Base-by-base conservation (phyloP, 2,797 vertebrate species). In the Coracias cyanogaster region DNA sequence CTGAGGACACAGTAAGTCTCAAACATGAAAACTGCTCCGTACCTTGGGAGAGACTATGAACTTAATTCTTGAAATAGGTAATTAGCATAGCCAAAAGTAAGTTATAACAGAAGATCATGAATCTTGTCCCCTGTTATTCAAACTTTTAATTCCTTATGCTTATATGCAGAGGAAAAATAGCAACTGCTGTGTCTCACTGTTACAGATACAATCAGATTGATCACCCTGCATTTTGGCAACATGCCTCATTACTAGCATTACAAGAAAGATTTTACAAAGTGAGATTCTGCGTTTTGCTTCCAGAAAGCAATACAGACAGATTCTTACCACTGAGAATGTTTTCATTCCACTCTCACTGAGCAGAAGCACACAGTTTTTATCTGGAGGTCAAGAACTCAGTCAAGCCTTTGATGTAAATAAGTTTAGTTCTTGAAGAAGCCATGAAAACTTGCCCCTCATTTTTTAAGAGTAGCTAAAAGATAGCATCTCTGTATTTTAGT, bases 91-190 rank as follows among this genome's bases (percentile, higher is more conserved):
- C 20, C 43, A 54, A 33, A 94, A 86, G 55, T 69, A 57, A 72
- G 8, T 35, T 60, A 0, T 2, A n/a, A 31, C 28, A 49, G 22
- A 48, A 55, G 49, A 65, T 52, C 1, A 0, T 41, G n/a, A 54
- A 33, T 26, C 24, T 51, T 55, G 6, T 55, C 14, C 82, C 24
- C 15, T 60, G 28, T 25, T 62, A 39, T 6, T 62, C 21, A 60
- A 37, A 71, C 19, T 48, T 73, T 12, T 41, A 14, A 46, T 70
- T 73, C 28, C 15, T 77, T 39, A 18, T 3, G 6, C 24, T 70
- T 83, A 19, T 62, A 26, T 15, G 35, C 28, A 64, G 58, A 74
- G 31, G 31, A 48, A 84, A 41, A 69, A 22, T 24, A 49, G 25
- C 3, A 15, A 26, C 45, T 88, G 33, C 39, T 55, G 10, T 62